Conservation (phyloP, 2,113 vertebrate species). For the Holacanthus passer region DNA sequence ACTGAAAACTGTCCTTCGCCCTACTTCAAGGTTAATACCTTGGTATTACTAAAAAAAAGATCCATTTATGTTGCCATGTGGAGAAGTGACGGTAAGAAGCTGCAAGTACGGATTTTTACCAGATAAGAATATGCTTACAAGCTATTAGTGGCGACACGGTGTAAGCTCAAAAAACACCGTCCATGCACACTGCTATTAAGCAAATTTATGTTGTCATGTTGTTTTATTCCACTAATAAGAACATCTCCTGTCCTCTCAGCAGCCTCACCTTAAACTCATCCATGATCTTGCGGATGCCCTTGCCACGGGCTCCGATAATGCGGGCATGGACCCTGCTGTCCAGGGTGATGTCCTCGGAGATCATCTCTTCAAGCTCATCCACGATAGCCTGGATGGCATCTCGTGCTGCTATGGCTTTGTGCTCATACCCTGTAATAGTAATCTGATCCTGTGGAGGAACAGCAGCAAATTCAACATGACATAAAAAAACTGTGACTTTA, state of each 20-base stretch:
- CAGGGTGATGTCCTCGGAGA: constrained; percentile 93
- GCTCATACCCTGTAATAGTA: constrained; percentile 97
- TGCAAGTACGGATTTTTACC: background rate
- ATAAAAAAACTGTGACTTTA: background rate
- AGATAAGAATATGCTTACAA: background rate
- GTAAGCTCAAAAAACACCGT: too few relatives aligned
- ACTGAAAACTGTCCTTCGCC: background rate
- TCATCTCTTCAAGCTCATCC: constrained; percentile 96
- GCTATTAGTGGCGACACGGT: background rate
- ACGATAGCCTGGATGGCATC: constrained; percentile 95
- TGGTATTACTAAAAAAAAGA: too few relatives aligned
- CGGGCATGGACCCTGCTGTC: constrained; percentile 97
- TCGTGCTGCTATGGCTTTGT: constrained; percentile 93
- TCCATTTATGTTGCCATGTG: background rate
- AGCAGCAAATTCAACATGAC: background rate
- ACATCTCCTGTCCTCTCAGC: background rate
- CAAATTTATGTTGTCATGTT: background rate
- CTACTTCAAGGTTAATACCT: background rate
- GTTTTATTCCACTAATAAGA: background rate
- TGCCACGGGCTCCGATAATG: constrained; percentile 96
- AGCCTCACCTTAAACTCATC: constrained; percentile 95
- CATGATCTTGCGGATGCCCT: constrained; percentile 98
- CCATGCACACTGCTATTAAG: background rate
- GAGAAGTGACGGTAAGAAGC: background rate
- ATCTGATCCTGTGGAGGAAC: constrained; percentile 91